Conservation (phyloP, 2,797 vertebrate genomes). For the Mus caroli region DNA sequence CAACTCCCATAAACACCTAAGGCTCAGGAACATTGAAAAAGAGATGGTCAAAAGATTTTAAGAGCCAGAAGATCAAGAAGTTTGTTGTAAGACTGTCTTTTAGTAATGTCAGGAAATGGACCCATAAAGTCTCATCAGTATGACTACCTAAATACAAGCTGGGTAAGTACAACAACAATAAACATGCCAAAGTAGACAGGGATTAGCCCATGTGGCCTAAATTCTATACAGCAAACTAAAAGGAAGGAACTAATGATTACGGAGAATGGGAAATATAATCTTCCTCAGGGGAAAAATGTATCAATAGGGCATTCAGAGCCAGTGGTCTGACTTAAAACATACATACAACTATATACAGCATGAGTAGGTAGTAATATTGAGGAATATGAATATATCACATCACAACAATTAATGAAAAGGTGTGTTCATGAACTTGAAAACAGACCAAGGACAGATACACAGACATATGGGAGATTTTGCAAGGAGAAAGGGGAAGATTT, state of each 20-base stretch:
- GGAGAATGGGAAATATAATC: background rate
- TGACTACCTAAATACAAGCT: background rate
- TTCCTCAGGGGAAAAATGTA: background rate
- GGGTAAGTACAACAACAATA: background rate
- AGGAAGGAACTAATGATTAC: background rate
- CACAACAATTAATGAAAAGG: background rate
- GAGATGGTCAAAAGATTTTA: background rate
- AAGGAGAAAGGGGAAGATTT: background rate
- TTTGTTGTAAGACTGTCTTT: background rate
- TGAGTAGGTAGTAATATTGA: background rate
- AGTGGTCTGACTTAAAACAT: background rate
- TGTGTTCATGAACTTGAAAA: background rate
- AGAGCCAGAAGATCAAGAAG: background rate
- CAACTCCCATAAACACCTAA: background rate
- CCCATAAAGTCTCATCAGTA: background rate
- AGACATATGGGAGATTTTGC: background rate
- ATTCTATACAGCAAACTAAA: background rate
- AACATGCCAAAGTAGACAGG: background rate
- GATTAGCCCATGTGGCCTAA: background rate
- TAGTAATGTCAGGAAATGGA: background rate
- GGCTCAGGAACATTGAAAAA: background rate
- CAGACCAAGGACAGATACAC: background rate
- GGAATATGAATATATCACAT: background rate
- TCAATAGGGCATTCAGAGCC: background rate
- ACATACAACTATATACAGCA: background rate